Conservation (phyloP, 2,888 invertebrate genomes). For the Ametastegia equiseti region DNA sequence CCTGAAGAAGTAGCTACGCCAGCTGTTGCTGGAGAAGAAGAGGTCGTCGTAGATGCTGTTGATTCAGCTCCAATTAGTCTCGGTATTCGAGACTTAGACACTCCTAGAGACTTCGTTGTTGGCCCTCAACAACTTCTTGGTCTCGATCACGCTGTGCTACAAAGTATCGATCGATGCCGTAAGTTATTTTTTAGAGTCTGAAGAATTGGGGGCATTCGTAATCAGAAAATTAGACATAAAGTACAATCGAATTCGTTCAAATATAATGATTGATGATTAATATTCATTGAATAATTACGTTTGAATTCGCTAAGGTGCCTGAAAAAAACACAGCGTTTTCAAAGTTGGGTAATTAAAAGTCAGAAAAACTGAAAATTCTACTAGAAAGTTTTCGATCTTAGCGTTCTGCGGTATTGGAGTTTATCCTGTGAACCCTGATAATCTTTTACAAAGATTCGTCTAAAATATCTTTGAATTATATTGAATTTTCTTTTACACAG, state of each 20-base stretch:
- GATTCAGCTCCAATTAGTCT: constrained; percentile 72
- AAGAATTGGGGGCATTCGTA: too few relatives aligned
- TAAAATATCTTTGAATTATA: not conserved
- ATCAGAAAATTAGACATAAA: too few relatives aligned
- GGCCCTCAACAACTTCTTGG: constrained; percentile 90
- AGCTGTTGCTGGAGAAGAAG: constrained; percentile 73
- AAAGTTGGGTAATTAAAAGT: too few relatives aligned
- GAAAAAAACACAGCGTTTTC: too few relatives aligned
- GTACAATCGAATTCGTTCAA: too few relatives aligned
- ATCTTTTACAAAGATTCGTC: constrained; percentile 7
- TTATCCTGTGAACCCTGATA: too few relatives aligned
- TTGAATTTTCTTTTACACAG: constrained; percentile 66
- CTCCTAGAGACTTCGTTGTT: constrained; percentile 81
- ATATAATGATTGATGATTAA: too few relatives aligned
- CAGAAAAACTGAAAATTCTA: too few relatives aligned
- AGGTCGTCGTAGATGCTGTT: constrained; percentile 77
- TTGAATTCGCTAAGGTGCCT: too few relatives aligned
- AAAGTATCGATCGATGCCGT: constrained; percentile 94
- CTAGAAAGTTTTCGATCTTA: too few relatives aligned
- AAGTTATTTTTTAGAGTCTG: constrained; percentile 67
- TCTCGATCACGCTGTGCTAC: constrained; percentile 93
- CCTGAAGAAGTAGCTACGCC: constrained; percentile 76
- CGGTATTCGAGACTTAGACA: constrained; percentile 70
- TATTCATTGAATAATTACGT: too few relatives aligned
- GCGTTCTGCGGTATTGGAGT: too few relatives aligned